Base-by-base conservation (phyloP, 2,113 vertebrate species). In the Nannobrachium achirus region DNA sequence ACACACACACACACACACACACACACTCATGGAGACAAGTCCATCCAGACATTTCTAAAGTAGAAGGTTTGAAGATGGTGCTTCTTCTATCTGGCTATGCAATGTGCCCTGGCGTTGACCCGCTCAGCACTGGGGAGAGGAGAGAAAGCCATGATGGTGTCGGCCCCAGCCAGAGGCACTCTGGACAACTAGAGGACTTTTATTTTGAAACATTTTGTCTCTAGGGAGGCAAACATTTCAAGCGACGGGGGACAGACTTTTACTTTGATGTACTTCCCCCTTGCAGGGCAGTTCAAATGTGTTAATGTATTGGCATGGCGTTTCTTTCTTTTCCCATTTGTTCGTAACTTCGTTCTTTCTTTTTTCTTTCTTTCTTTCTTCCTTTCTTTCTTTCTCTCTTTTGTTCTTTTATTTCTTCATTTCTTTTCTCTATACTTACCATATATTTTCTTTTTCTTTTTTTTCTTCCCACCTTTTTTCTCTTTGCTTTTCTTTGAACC, bases 401-500 rank as follows among this genome's bases (percentile, higher is more conserved):
- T 46, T 56, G 53, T 66, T 18, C 68, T 68, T 49, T 19, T 19
- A 63, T 69, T 64, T 45, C 71, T 76, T 71, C 77, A 63, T 68
- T 60, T 68, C 67, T 77, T 78, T 79, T 63, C 15, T 78, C 81
- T 82, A 79, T 33, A 14, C 45, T 48, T 14, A 6, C 14, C n/a
- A 14, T 45, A 2, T 13, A 10, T 63, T 66, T 64, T 41, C 5
- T 4, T 15, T 9, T 6, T 46, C 19, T 57, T 8, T 45, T 25
- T 64, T 19, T 42, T 56, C 48, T 16, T 13, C 6, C 58, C 44
- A 55, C 18, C 39, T 76, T 40, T 79, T 60, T 75, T 65, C 58
- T 79, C 79, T 84, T 81, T 80, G 81, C 84, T 90, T 88, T 78
- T 59, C 75, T 90, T 86, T 91, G 79, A 88, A 85, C 71, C 79